Conservation (phyloP, 92 coral and sea anemone species). For the Siderastrea radians region DNA sequence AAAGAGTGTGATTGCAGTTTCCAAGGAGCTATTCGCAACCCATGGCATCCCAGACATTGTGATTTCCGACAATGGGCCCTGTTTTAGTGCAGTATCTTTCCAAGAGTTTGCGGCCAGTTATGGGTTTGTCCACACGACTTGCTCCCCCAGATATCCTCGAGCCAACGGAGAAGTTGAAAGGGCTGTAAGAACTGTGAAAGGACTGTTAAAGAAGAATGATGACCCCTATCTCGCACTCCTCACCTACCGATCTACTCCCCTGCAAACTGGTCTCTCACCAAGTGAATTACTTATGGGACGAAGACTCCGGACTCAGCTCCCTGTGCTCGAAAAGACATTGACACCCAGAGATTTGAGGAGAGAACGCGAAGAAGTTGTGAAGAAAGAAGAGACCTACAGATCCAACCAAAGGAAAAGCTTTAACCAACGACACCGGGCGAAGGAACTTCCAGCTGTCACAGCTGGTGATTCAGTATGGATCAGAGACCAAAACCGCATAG, state of each 20-base stretch:
- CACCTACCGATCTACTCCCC: conserved; percentile 27
- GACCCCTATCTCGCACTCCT: conserved; percentile 25
- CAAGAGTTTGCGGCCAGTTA: conserved; percentile 28
- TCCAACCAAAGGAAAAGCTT: conserved; percentile 35
- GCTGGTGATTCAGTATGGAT: conserved; percentile 57
- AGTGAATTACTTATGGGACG: no score
- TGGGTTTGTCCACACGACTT: conserved; percentile 58
- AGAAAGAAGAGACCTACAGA: conserved; percentile 54
- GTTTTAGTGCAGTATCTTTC: conserved; percentile 5
- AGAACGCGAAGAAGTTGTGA: conserved; percentile 30
- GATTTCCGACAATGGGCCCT: conserved; percentile 21
- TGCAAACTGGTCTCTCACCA: conserved; percentile 6
- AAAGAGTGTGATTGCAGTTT: conserved; percentile 1
- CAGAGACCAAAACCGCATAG: conserved; percentile 51
- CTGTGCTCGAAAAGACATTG: no score
- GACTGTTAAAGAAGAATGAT: conserved; percentile 1
- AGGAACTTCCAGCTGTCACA: conserved; percentile 44
- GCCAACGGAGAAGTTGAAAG: conserved; percentile 75
- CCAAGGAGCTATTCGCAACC: conserved; percentile 59
- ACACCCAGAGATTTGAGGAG: background rate
- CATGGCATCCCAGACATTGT: conserved; percentile 64
- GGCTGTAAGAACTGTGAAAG: conserved; percentile 20
- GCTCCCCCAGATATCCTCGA: conserved; percentile 64
- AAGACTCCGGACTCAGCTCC: no score
- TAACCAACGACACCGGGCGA: conserved; percentile 31